Base-by-base conservation (phyloP, 2,797 vertebrate genomes). In the Falco berigora region DNA sequence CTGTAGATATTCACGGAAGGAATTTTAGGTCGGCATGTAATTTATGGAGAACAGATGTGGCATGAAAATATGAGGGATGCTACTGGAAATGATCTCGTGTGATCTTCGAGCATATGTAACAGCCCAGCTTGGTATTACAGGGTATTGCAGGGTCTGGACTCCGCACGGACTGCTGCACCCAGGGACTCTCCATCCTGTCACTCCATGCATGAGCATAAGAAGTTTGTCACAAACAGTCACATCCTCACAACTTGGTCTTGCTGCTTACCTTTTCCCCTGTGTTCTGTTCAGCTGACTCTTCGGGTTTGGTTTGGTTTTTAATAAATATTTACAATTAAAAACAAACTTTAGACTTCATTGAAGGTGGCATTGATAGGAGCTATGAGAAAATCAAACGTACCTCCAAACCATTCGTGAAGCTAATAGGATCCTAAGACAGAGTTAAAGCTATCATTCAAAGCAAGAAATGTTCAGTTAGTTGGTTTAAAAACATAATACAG, bases 161-260 rank as follows among this genome's bases (percentile, higher is more conserved):
- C 32, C 34, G 6, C 25, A 28, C 14, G 75, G 22, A 10, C 10
- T 52, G 17, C 36, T 56, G 25, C 27, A 68, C 5, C 6, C 20
- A 40, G n/a, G 6, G 24, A 40, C 5, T 50, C 21, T 82, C 40
- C 17, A 12, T 38, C 23, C 16, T 80, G 8, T 46, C 32, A 46
- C 9, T 5, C 25, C 10, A 8, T 17, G 30, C 0, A 0, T 17
- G 23, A 87, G 30, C 22, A 56, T 0, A 0, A 6, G 8, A 12
- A n/a, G 8, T 53, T 47, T 63, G 44, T 34, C 22, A 49, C 2
- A 3, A 52, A 32, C 16, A 50, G 20, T 36, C 28, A n/a, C 17
- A 36, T 16, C n/a, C 25, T 30, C 14, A 46, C 13, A 1, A 1
- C 12, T 62, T 27, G 8, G 6, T 68, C 28, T 86, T 61, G n/a